Evolutionary conservation across 2,113 vertebrate genomes (phyloP).

Genomic region (Eretmochelys imbricata): DNA sequence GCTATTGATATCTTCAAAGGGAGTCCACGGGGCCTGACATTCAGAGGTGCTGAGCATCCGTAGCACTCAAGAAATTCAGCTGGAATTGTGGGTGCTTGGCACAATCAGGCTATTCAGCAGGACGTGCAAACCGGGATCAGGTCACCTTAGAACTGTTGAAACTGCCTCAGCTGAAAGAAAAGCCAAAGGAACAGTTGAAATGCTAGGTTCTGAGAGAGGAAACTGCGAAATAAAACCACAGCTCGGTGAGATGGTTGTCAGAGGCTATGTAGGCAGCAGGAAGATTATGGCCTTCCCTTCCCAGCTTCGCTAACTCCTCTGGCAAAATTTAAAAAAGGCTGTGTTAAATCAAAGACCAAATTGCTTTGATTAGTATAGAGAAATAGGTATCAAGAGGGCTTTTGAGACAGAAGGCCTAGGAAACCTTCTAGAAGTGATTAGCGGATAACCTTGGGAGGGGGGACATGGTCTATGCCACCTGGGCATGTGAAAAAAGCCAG

Average conservation of each 20-base stretch:
- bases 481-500: background rate
- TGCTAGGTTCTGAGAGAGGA: background rate
- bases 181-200: constrained; percentile 4
- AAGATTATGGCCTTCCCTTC: no score
- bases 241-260: background rate
- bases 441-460: background rate
- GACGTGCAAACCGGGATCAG: constrained; percentile 40
- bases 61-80: constrained; percentile 36
- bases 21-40: constrained; percentile 29
- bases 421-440: background rate
- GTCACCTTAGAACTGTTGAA: constrained; percentile 1
- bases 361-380: background rate
- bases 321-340: no score
- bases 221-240: background rate
- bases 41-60: constrained; percentile 32
- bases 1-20: constrained; percentile 17
- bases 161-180: constrained; percentile 10
- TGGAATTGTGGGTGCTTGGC: constrained; percentile 17
- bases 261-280: background rate
- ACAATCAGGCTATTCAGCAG: constrained; percentile 50
- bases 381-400: background rate
- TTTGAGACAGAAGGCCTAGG: background rate
- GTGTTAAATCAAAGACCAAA: background rate
- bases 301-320: background rate
- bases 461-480: background rate